Evolutionary conservation across 1,140 invertebrate species (phyloP).

Genomic region (Ylistrum balloti): DNA sequence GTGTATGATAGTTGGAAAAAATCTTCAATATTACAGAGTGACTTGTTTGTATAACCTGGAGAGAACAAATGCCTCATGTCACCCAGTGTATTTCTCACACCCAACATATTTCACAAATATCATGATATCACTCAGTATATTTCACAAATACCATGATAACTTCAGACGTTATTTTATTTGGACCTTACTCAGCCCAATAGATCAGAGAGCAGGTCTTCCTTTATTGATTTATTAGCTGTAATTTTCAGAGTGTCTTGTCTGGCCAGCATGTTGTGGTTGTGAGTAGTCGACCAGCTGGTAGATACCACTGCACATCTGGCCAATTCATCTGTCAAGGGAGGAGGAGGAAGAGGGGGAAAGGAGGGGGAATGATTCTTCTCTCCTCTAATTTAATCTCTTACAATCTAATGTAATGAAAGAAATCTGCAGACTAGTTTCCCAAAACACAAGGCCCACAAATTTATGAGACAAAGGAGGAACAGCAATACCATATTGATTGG

Average conservation of each 20-base stretch:
- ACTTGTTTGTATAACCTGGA: too few species aligned
- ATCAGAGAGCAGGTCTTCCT: neutral
- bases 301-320: constrained; percentile 1
- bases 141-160: neutral
- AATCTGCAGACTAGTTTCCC: neutral
- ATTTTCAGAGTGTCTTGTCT: neutral
- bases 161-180: too few species aligned
- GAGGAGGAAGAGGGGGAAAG: neutral
- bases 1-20: too few species aligned
- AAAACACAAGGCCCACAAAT: neutral
- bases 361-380: neutral
- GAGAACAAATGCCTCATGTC: too few species aligned
- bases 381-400: neutral
- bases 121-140: too few species aligned
- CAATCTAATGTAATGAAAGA: constrained; percentile 18
- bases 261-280: constrained; percentile 21
- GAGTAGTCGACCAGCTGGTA: neutral
- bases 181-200: neutral
- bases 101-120: too few species aligned
- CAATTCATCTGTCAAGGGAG: constrained; percentile 15
- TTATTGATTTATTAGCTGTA: neutral
- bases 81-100: too few species aligned
- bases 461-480: too few species aligned
- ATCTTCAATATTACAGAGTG: too few species aligned
- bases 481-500: neutral